Conservation (phyloP, 2,113 vertebrate genomes). For the Gobio gobio region DNA sequence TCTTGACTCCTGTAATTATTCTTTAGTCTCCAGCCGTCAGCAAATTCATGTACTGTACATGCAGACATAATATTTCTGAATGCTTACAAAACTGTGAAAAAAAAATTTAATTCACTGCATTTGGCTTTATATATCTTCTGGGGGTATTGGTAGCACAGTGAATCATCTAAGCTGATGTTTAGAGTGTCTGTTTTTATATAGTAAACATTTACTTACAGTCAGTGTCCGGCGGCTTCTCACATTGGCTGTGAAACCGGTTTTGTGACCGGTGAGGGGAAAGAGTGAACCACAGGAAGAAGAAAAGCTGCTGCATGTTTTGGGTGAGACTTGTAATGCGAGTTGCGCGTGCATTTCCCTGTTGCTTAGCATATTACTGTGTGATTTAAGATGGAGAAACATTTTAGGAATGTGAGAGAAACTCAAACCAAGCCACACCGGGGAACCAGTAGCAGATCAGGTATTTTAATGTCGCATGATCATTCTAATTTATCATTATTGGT, state of each 20-base stretch:
- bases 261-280: not conserved
- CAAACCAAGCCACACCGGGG: not conserved
- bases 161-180: not conserved
- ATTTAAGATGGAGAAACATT: constrained; percentile 14
- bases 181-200: not conserved
- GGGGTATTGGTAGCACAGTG: not conserved
- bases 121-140: not conserved
- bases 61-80: too few relatives aligned
- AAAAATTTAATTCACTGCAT: not conserved
- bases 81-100: too few relatives aligned
- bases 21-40: not conserved
- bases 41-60: not conserved
- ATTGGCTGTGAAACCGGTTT: constrained; percentile 10
- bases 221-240: not conserved
- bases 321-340: not conserved
- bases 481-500: too few relatives aligned
- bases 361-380: not conserved
- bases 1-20: not conserved
- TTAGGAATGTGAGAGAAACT: not conserved
- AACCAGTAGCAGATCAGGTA: constrained; percentile 21
- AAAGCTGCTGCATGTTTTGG: not conserved
- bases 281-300: not conserved
- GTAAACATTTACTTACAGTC: not conserved
- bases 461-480: not conserved
- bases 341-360: not conserved